Evolutionary conservation across 2,888 invertebrate genomes (phyloP).

Genomic region (Philopedon plagiatum): DNA sequence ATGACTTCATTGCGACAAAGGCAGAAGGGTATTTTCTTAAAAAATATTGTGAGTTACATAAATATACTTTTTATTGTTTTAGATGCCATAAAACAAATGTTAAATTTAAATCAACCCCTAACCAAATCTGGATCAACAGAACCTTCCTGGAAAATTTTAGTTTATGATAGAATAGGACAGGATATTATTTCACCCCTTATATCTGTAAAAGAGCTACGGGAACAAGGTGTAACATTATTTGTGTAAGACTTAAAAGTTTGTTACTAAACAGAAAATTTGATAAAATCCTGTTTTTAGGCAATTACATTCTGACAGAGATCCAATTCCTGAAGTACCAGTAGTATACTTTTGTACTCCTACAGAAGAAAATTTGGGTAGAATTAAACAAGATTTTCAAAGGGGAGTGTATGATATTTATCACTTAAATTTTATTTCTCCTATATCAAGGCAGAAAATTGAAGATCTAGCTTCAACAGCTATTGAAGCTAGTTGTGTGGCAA

Average conservation of each 20-base stretch:
- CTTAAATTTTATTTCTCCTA: slow-evolving; percentile 96
- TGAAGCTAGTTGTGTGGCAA: slow-evolving; percentile 90
- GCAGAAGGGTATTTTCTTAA: slow-evolving; percentile 75
- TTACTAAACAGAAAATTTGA: slow-evolving; percentile 26
- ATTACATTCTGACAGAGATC: slow-evolving; percentile 88
- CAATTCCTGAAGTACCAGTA: slow-evolving; percentile 99
- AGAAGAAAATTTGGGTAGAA: slow-evolving; percentile 95
- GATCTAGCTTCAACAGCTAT: slow-evolving; percentile 94
- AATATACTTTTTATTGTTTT: slow-evolving; percentile 61
- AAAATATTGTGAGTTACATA: slow-evolving; percentile 8
- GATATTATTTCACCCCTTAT: slow-evolving; percentile 98
- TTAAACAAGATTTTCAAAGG: slow-evolving; percentile 90
- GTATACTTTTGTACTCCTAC: slow-evolving; percentile 98
- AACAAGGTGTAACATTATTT: slow-evolving; percentile 97
- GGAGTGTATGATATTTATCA: slow-evolving; percentile 95
- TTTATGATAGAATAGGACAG: slow-evolving; percentile 97
- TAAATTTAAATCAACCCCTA: slow-evolving; percentile 89
- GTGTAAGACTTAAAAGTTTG: too few relatives aligned
- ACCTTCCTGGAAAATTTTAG: slow-evolving; percentile 96
- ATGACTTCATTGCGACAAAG: slow-evolving; percentile 81
- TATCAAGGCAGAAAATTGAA: slow-evolving; percentile 93
- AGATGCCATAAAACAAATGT: slow-evolving; percentile 96
- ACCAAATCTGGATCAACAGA: slow-evolving; percentile 84
- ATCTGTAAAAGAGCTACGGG: slow-evolving; percentile 94
- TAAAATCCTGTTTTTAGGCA: slow-evolving; percentile 72